Conservation (phyloP, 2,113 vertebrate species). For the Oncorhynchus masou region DNA sequence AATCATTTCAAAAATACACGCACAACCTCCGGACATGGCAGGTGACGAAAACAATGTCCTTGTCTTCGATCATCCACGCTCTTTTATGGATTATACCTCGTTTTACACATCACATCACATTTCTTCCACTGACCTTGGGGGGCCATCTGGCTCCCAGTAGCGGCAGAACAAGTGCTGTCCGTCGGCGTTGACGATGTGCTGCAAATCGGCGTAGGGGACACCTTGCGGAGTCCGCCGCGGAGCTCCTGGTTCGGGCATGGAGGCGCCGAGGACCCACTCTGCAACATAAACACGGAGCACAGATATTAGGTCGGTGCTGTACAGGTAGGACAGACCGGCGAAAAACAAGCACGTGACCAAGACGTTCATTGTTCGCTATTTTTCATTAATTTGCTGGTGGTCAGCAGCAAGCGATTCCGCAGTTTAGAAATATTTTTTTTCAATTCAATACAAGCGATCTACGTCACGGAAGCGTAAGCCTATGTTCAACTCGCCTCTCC, state of each 20-base stretch:
- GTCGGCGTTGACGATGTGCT: conserved; percentile 87
- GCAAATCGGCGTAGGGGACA: conserved; percentile 80
- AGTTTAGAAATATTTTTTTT: conserved; percentile 16
- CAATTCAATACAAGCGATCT: conserved; percentile 14
- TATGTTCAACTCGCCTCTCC: neutral
- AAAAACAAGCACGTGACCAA: conserved; percentile 61
- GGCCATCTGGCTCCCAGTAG: conserved; percentile 85
- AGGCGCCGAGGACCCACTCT: conserved; percentile 43
- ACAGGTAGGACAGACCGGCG: conserved; percentile 61
- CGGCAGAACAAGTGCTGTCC: conserved; percentile 92
- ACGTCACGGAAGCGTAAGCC: conserved; percentile 36
- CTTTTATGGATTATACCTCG: neutral
- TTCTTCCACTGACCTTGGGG: conserved; percentile 82
- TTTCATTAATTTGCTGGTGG: conserved; percentile 9
- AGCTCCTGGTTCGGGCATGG: conserved; percentile 86
- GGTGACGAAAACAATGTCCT: too few relatives aligned
- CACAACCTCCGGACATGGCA: too few relatives aligned
- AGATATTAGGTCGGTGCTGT: conserved; percentile 57
- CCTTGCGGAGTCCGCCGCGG: conserved; percentile 83
- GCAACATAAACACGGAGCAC: conserved; percentile 58
- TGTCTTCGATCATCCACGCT: too few relatives aligned
- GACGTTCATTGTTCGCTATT: conserved; percentile 22
- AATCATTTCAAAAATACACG: too few relatives aligned
- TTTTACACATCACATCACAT: neutral
- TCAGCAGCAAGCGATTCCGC: neutral